Conservation (phyloP, 2,113 vertebrate species). For the Pedionomus torquatus region DNA sequence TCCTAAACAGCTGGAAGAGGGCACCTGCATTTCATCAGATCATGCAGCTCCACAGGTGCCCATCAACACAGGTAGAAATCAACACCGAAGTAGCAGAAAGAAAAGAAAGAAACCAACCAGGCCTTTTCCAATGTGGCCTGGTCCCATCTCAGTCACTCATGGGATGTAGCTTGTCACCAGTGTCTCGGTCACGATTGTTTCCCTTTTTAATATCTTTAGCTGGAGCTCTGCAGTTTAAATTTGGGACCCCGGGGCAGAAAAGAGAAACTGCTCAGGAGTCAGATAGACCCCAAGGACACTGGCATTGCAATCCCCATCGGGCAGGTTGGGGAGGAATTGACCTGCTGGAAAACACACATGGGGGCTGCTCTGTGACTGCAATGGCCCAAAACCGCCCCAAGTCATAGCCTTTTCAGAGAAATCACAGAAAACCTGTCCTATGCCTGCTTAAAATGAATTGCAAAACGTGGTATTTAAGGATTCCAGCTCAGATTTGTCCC, state of each 20-base stretch:
- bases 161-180: background rate
- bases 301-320: fast-evolving
- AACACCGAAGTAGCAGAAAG: background rate
- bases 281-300: background rate
- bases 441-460: background rate
- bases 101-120: background rate
- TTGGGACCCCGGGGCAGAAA: background rate
- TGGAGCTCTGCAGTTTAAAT: background rate
- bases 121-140: background rate
- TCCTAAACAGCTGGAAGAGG: background rate
- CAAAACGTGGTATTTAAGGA: background rate
- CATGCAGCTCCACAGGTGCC: too few relatives aligned
- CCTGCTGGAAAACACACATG: background rate
- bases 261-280: background rate
- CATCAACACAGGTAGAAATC: background rate
- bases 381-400: background rate
- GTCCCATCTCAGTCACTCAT: background rate
- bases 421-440: background rate
- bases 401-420: background rate
- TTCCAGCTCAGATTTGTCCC: background rate
- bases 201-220: background rate
- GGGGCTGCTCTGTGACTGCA: background rate
- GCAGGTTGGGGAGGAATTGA: fast-evolving
- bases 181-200: fast-evolving
- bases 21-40: background rate